Evolutionary conservation across 2,113 vertebrate species (phyloP), one percentile per base, ranked within the genome.

Genomic region (Rhinopomastus cyanomelas): DNA sequence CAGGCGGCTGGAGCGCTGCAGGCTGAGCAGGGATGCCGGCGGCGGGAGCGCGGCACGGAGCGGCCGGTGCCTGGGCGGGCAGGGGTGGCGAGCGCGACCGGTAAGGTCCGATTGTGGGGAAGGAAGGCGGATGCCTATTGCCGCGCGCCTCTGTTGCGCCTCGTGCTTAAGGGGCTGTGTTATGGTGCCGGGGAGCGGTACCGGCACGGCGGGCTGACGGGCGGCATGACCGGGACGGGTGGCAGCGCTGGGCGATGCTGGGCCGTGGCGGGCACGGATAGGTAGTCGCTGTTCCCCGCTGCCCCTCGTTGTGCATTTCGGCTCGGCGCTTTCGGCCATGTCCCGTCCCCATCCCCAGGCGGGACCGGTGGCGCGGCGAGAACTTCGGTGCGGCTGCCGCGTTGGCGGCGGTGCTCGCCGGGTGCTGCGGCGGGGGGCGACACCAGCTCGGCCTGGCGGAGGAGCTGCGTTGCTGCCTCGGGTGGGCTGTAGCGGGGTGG

Each of bases 11-110:
- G 88, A 91, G 94, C 95, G 93, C 89, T 74, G 94, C 78, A 46
- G 91, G 87, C 36, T 78, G 90, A 76, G 95, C 93, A 94, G 96
- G 91, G 96, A 97, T 97, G 96, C 95, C 91, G 83, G 91, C 92
- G 78, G 92, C 87, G 69, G 96, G 93, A 95, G 89, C 73, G 82
- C 57, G 30, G 90, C 89, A 49, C 81, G 87, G 80, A 91, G 88
- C 67, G 82, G 76, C 64, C 84, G 11, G 92, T 92, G 79, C 89
- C 91, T 93, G 65, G 90, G 60, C 85, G 46, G 75, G 88, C 30
- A 77, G 87, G 90, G 95, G 87, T 72, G 44, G 74, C 81, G 56
- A 93, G 59, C 34, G 61, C 81, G 29, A 25, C 89, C 53, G 97
- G 97, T 96, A 95, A 97, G 96, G 72, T 81, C 34, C 14, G 27